These are phyloP conservation scores for Drosophila pseudoobscura DNA, from an alignment of 1,140 invertebrate genomes.

Conservation along the genomic window DNA sequence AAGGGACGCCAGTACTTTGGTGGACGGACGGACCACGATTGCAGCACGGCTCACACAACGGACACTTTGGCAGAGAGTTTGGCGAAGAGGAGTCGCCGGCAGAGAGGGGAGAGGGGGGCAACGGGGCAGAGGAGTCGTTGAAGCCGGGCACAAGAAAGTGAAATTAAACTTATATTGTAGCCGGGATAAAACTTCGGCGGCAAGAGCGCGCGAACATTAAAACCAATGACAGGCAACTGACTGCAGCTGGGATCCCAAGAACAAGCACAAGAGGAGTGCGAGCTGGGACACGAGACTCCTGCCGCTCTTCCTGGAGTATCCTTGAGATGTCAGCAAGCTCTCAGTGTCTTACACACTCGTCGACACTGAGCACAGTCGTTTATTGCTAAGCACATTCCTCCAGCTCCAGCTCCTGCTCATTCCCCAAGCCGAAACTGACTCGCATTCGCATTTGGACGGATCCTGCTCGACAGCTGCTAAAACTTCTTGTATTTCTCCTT, in stretches of 20 bases:
- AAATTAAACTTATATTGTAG: constrained; percentile 82
- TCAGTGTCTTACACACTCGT: constrained; percentile 72
- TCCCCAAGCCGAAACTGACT: constrained; percentile 13
- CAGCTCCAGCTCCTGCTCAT: not conserved
- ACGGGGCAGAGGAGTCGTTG: not conserved
- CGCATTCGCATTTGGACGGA: constrained; percentile 28
- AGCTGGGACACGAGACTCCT: not conserved
- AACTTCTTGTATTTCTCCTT: constrained; percentile 48
- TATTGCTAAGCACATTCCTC: constrained; percentile 54
- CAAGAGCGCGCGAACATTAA: constrained; percentile 67
- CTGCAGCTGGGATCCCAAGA: constrained; percentile 57
- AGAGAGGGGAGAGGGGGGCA: not conserved
- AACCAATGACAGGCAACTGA: constrained; percentile 65
- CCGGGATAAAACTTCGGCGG: constrained; percentile 70
- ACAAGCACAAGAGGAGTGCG: not conserved
- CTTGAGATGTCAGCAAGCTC: constrained; percentile 68
- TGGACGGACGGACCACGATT: constrained; percentile 51
- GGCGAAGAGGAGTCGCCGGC: constrained; percentile 1
- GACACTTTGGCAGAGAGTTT: constrained; percentile 69
- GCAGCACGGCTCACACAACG: constrained; percentile 20
- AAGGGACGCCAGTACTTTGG: constrained; percentile 37
- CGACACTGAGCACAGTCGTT: constrained; percentile 78
- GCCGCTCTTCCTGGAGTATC: no score
- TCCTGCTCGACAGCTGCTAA: constrained; percentile 66
- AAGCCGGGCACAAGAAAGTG: constrained; percentile 42